Base-by-base conservation (phyloP, 2,888 invertebrate genomes). In the Lordiphosa fenestrarum region DNA sequence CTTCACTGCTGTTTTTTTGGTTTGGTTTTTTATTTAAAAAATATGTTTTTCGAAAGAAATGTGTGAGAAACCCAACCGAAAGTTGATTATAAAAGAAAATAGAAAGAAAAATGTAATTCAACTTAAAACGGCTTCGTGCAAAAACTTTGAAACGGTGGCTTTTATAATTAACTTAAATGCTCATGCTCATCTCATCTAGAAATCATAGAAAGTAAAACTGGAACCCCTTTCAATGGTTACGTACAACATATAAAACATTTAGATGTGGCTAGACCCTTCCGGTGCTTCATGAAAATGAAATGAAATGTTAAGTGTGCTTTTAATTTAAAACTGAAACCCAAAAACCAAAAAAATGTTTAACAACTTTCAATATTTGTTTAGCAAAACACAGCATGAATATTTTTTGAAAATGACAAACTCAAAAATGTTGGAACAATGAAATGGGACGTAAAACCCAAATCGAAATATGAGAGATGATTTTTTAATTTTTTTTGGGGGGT, bases 1-100 rank as follows among this genome's bases (percentile, higher is more conserved):
- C 90, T 92, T 92, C 91, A 92, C 90, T 84, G 90, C 88, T 89
- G 85, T 57, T 57, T 66, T 53, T 53, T 44, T 71, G 54, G 54
- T 51, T 52, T 69, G 56, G 23, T 64, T 10, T 47, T 59, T 51
- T 60, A 56, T 63, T 69, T 58, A 52, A 54, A 66, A 62, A 54
- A 60, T 64, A 48, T 62, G 67, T 69, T 63, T 63, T 21, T 21
- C 5, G 13, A 44, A 33, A 33, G 21, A 65, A 66, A 40, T 66
- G 33, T 67, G 67, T 49, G 59, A 61, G 58, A 69, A 70, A 73
- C 73, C 61, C 64, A 69, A 55, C 63, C 60, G 58, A 66, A 54
- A 69, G 33, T 50, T 49, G 68, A 56, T 30, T 30, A 58, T 71
- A 60, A 66, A 70, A 66, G 66, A 51, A 71, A 69, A 73, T 36